Evolutionary conservation across 1,140 invertebrate genomes (phyloP).

Genomic region (Oryctes rhinoceros): DNA sequence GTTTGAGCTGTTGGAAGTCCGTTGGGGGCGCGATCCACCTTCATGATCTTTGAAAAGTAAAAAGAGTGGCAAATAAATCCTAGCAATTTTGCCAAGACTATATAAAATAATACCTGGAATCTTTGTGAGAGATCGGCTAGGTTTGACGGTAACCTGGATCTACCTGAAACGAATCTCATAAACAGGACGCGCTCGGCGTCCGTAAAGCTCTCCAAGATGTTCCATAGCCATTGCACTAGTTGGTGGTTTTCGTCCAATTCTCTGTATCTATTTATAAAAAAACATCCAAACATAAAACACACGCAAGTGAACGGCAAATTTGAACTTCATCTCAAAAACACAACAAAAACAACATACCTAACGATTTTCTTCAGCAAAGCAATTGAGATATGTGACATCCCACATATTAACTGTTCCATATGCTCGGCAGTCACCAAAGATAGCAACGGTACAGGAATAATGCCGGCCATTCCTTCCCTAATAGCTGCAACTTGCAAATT

Average conservation of each 20-base stretch:
- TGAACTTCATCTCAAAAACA: background rate
- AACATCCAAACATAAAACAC: background rate
- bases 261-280: slow-evolving; percentile 64
- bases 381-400: slow-evolving; percentile 71
- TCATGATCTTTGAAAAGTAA: slow-evolving; percentile 63
- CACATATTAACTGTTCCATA: slow-evolving; percentile 74
- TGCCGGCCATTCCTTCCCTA: slow-evolving; percentile 72
- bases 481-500: slow-evolving; percentile 70
- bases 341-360: slow-evolving; percentile 60
- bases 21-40: slow-evolving; percentile 68
- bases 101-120: slow-evolving; percentile 67
- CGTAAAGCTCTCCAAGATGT: slow-evolving; percentile 70
- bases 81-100: background rate
- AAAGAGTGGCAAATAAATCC: background rate
- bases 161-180: slow-evolving; percentile 74
- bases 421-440: slow-evolving; percentile 69
- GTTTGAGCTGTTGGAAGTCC: slow-evolving; percentile 75
- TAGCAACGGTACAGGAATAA: slow-evolving; percentile 72
- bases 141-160: slow-evolving; percentile 73
- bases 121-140: slow-evolving; percentile 73
- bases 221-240: slow-evolving; percentile 73
- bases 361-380: slow-evolving; percentile 71
- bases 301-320: too few species aligned
- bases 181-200: slow-evolving; percentile 74
- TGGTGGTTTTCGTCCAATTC: slow-evolving; percentile 71